Base-by-base conservation (phyloP, 1,140 invertebrate species). In the Aphaenogaster ashmeadi region DNA sequence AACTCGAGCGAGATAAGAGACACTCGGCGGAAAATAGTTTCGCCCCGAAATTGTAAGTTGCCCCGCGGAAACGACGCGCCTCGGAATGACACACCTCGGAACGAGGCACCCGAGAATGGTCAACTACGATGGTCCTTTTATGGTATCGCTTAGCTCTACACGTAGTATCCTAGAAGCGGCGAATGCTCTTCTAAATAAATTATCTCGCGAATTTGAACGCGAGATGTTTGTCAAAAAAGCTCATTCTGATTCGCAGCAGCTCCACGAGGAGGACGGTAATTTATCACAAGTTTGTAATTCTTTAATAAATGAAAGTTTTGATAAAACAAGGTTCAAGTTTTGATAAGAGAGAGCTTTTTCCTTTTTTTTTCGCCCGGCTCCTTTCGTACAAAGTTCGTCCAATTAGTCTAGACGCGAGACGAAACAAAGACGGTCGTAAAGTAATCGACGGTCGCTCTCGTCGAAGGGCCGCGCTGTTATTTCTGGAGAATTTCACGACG, bases 401-500 rank as follows among this genome's bases (percentile, higher is more conserved):
- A 47, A 72, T 74, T 74, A 74, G 54, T 71, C 38, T 54, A 21
- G 41, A 1, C 27, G 4, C 44, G 54, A 74, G 87, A 66, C 66
- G 18, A 69, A 77, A 77, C 54, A 81, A 75, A 84, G 50, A 58
- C 38, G 87, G 38, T 56, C 44, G 71, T 75, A 60, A 88, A 89
- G 54, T 54, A 85, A 75, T 86, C 85, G 44, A 8, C 60, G 41
- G 50, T 38, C 38, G 58, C 21, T 69, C 77, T 52, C 54, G 72
- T 27, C 79, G 54, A 87, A 69, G 78, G 77, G 66, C 11, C 66
- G 18, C 11, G 62, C 60, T 11, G 87, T 88, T 88, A 88, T 88
- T 88, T 87, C 60, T 87, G 87, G 77, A 67, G 50, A 44, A 75
- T 87, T 81, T 75, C 77, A 74, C 64, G 38, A 27, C 47, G n/a